Evolutionary conservation across 2,113 vertebrate species (phyloP), one percentile per base, ranked within the genome.

Genomic region (Hippocampus mohnikei): DNA sequence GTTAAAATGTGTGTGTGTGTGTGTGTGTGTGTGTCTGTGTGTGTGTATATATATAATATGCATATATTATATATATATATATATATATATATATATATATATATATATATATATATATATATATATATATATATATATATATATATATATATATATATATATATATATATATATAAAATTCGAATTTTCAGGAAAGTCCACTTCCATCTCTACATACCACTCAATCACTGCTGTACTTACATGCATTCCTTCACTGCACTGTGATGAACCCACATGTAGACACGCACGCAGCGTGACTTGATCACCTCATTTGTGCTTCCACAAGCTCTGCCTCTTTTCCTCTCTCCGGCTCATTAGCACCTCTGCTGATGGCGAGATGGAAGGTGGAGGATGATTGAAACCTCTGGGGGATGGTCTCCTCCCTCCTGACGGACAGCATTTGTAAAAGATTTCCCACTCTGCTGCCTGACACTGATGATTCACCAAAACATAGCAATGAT

Each of bases 371-470:
- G 94, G 93, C 89, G 92, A 94, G 81, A 85, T 86, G 74, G 88
- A 87, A 72, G 84, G 83, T 76, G 93, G 92, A 64, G 78, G 72
- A 85, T 92, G 96, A 98, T 96, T 95, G 95, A 98, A 98, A 94
- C 93, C 95, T 94, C 94, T 90, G 90, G 91, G 93, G 94, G 94
- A 94, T 93, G 93, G 92, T 96, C 94, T 96, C 94, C 94, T 94
- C 93, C 94, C 94, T 92, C 92, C 94, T 97, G 95, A 98, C 94
- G 94, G 93, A 91, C 94, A 94, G 94, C 93, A 93, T 95, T 95
- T 95, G 94, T 95, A 95, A 96, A 95, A 95, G 94, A 94, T 91
- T 94, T 91, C 90, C 92, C 91, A 92, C 92, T 92, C 94, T 85
- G 77, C 88, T 92, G 90, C 89, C 90, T 90, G 88, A 89, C 85